phyloP scores from a whole-genome alignment of 2,113 vertebrate genomes.

The Kobus ellipsiprymnus region DNA sequence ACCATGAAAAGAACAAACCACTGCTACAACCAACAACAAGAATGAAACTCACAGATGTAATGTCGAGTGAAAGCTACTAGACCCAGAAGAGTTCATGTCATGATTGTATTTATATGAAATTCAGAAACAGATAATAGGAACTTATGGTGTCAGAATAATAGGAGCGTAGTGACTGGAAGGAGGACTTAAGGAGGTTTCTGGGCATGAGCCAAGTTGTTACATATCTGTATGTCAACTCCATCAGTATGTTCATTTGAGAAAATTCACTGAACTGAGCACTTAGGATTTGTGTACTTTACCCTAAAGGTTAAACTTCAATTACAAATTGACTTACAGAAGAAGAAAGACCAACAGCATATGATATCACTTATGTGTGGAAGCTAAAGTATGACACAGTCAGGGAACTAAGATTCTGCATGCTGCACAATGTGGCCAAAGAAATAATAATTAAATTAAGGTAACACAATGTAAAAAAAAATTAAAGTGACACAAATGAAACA shows the following conservation, averaged over 20 bases:
- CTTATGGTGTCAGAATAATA: not conserved
- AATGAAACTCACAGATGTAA: not conserved
- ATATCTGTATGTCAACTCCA: not conserved
- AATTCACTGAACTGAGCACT: not conserved
- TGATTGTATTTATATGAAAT: not conserved
- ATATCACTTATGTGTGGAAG: not conserved
- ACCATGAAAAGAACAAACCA: not conserved
- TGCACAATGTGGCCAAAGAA: too few relatives aligned
- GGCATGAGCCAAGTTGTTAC: not conserved
- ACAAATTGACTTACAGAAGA: not conserved
- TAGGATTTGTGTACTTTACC: not conserved
- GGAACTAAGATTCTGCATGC: too few relatives aligned
- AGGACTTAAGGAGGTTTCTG: fast-evolving
- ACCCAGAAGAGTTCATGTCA: not conserved
- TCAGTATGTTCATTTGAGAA: not conserved
- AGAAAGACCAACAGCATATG: not conserved
- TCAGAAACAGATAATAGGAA: not conserved
- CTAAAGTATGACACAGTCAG: not conserved
- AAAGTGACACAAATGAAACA: not conserved
- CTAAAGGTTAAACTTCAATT: not conserved
- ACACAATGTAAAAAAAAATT: not conserved
- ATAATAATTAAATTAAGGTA: too few relatives aligned
- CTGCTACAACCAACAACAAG: not conserved
- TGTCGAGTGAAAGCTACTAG: not conserved
- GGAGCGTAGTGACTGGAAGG: not conserved